Evolutionary conservation across 2,888 invertebrate genomes (phyloP).

Genomic region (Erebia epiphron): DNA sequence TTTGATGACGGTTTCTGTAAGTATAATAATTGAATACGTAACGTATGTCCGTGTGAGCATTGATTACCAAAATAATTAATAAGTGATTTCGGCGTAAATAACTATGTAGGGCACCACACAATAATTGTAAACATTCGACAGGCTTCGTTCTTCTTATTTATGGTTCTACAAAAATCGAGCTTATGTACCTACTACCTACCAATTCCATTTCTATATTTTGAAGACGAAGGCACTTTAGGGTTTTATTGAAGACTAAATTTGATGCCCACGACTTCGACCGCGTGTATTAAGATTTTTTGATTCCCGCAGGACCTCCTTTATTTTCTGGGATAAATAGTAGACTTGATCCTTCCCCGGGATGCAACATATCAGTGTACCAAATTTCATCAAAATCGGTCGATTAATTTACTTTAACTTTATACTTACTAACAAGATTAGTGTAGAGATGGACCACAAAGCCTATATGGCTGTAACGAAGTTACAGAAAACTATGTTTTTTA

Average conservation of each 20-base stretch:
- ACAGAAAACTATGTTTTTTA: too few relatives aligned
- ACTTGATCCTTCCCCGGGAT: too few relatives aligned
- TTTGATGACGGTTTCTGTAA: not conserved
- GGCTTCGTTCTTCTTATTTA: not conserved
- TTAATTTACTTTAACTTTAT: too few relatives aligned
- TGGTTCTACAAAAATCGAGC: not conserved
- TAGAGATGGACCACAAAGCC: too few relatives aligned
- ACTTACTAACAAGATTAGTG: too few relatives aligned
- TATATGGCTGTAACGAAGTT: too few relatives aligned
- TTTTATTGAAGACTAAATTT: not conserved
- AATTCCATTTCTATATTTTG: not conserved
- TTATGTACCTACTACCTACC: not conserved
- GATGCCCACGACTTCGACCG: too few relatives aligned
- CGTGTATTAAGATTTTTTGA: too few relatives aligned
- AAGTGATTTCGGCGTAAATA: conserved; percentile 5
- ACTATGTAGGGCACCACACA: not conserved
- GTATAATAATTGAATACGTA: not conserved
- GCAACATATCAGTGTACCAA: too few relatives aligned
- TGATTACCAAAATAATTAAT: conserved; percentile 5
- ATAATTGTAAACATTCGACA: not conserved
- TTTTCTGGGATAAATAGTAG: too few relatives aligned
- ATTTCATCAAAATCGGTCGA: too few relatives aligned
- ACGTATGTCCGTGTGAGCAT: not conserved
- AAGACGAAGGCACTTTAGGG: not conserved
- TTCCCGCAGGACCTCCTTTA: too few relatives aligned